phyloP scores from a whole-genome alignment of 2,888 invertebrate genomes.

The Aspidapion aeneum region DNA sequence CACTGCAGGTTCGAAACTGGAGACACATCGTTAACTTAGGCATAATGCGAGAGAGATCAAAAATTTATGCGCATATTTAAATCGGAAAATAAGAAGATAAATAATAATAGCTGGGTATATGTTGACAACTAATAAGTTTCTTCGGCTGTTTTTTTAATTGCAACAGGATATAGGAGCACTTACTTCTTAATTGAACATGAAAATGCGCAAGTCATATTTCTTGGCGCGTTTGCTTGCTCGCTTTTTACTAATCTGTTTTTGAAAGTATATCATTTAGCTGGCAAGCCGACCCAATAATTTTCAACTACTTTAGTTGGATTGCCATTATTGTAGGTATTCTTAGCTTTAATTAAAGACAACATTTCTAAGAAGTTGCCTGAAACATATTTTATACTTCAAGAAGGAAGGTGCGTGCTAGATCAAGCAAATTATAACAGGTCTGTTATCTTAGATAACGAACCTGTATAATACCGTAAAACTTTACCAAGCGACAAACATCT shows the following conservation, averaged over 20 bases:
- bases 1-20: no score
- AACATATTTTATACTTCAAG: not conserved
- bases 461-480: no score
- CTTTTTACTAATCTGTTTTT: not conserved
- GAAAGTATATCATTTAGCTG: not conserved
- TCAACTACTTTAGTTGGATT: not conserved
- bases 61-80: not conserved
- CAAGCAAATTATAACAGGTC: not conserved
- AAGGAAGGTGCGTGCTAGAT: not conserved
- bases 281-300: not conserved
- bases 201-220: not conserved
- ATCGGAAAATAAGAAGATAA: not conserved
- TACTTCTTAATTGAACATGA: conserved; percentile 24
- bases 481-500: no score
- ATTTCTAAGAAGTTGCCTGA: not conserved
- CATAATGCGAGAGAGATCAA: not conserved
- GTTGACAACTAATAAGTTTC: conserved; percentile 17
- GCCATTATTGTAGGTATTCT: no score
- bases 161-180: conserved; percentile 25
- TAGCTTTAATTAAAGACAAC: not conserved
- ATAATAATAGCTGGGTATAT: not conserved
- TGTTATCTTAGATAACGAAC: not conserved
- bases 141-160: conserved; percentile 17
- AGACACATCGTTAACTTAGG: not conserved
- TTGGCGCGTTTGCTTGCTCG: not conserved